Percentiles rank a stretch among this genome's conserved stretches.
These are phyloP conservation scores for Tachysurus vachellii DNA, from an alignment of 2,113 vertebrate species.

Conservation along the genomic window DNA sequence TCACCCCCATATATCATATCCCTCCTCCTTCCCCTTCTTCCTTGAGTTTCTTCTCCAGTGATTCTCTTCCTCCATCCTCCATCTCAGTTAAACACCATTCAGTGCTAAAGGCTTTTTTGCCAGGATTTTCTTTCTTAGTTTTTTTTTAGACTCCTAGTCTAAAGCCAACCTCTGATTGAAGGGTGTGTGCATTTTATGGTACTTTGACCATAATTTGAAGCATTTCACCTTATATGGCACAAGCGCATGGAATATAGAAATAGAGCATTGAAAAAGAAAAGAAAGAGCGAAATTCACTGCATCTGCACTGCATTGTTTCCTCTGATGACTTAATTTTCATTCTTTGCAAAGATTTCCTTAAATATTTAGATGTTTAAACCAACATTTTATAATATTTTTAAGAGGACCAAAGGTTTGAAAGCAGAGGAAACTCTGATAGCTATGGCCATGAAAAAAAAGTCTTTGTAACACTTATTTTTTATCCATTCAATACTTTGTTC, in stretches of 20 bases:
- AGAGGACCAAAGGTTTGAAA: background rate
- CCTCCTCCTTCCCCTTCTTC: background rate
- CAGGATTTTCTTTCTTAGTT: conserved; percentile 1
- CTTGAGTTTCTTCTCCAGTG: background rate
- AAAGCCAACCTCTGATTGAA: conserved; percentile 39
- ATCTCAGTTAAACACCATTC: background rate
- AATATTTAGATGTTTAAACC: background rate
- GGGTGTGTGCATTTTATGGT: conserved; percentile 14
- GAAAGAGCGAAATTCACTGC: background rate
- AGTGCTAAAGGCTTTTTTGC: background rate
- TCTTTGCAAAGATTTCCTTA: conserved; percentile 18
- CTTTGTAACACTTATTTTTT: background rate
- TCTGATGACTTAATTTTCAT: background rate
- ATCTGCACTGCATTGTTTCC: background rate
- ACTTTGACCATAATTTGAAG: conserved; percentile 28
- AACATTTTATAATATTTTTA: background rate
- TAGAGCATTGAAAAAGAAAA: background rate
- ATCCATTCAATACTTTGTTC: background rate
- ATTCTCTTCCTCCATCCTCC: background rate
- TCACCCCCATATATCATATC: conserved; percentile 9
- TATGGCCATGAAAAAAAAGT: background rate
- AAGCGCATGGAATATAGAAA: background rate
- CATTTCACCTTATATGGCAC: conserved; percentile 14
- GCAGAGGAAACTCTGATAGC: background rate
- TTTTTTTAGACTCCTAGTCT: background rate